A percentile compares a stretch with the other conserved stretches of the same genome.
phyloP scores from a whole-genome alignment of 2,797 vertebrate genomes.

The Urosaurus nigricauda region DNA sequence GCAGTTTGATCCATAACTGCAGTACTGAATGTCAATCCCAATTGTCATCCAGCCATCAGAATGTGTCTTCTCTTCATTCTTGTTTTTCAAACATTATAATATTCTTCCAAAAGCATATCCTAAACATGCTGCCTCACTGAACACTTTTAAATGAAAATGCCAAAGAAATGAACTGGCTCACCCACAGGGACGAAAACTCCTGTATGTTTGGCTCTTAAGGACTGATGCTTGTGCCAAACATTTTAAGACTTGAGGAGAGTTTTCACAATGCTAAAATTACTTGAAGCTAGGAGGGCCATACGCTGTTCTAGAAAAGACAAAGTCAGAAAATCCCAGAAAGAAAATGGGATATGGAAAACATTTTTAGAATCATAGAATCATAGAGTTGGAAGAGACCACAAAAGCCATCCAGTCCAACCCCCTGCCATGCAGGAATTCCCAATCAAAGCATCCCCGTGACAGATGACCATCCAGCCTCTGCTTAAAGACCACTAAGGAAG shows the following conservation, averaged over 20 bases:
- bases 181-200: too few relatives aligned
- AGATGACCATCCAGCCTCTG: too few relatives aligned
- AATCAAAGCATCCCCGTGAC: too few relatives aligned
- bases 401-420: too few relatives aligned
- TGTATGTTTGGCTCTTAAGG: neutral
- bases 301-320: neutral
- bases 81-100: slow-evolving; percentile 36
- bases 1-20: too few relatives aligned
- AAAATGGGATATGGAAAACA: slow-evolving; percentile 54
- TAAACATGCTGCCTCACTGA: neutral
- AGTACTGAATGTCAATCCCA: neutral
- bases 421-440: too few relatives aligned
- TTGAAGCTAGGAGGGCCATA: neutral
- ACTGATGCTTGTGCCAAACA: neutral
- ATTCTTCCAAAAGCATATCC: neutral
- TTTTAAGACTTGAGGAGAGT: neutral
- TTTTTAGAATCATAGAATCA: too few relatives aligned
- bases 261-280: slow-evolving; percentile 9
- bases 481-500: too few relatives aligned
- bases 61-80: neutral
- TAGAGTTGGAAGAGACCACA: too few relatives aligned
- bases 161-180: slow-evolving; percentile 33
- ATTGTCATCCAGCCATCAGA: slow-evolving; percentile 13
- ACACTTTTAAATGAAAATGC: slow-evolving; percentile 21
- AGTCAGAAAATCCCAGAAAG: slow-evolving; percentile 22